Evolutionary conservation across 2,113 vertebrate species (phyloP).

Genomic region (Carollia perspicillata): DNA sequence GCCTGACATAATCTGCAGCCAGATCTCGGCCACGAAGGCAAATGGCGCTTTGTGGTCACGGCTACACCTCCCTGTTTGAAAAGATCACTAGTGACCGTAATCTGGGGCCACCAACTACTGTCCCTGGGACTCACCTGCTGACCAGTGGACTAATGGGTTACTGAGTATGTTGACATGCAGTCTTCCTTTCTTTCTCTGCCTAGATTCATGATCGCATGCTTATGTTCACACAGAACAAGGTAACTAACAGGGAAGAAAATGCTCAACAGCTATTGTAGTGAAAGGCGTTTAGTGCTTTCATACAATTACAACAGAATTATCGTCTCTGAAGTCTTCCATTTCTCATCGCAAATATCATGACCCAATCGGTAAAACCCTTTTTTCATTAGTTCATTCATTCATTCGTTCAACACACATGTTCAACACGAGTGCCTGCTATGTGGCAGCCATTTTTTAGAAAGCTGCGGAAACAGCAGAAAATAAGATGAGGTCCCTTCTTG

Average conservation of each 20-base stretch:
- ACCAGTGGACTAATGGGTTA: not conserved
- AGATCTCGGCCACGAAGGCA: not conserved
- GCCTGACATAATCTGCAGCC: not conserved
- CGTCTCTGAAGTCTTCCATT: not conserved
- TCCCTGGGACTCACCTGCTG: not conserved
- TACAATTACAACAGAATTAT: not conserved
- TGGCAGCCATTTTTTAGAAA: not conserved
- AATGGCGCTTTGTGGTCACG: not conserved
- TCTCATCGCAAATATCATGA: not conserved
- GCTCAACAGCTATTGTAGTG: not conserved
- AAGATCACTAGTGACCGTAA: not conserved
- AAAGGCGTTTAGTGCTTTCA: not conserved
- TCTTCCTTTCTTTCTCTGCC: not conserved
- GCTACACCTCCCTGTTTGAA: not conserved
- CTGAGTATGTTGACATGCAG: not conserved
- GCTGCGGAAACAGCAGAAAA: not conserved
- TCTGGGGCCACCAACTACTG: not conserved
- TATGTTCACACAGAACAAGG: not conserved
- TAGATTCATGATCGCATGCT: not conserved
- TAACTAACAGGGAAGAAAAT: not conserved
- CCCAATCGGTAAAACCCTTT: not conserved
- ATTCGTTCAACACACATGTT: not conserved
- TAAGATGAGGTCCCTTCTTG: not conserved
- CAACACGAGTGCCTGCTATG: not conserved
- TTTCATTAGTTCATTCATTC: not conserved